Evolutionary conservation across 2,113 vertebrate species (phyloP).

Genomic region (Lanius collurio): DNA sequence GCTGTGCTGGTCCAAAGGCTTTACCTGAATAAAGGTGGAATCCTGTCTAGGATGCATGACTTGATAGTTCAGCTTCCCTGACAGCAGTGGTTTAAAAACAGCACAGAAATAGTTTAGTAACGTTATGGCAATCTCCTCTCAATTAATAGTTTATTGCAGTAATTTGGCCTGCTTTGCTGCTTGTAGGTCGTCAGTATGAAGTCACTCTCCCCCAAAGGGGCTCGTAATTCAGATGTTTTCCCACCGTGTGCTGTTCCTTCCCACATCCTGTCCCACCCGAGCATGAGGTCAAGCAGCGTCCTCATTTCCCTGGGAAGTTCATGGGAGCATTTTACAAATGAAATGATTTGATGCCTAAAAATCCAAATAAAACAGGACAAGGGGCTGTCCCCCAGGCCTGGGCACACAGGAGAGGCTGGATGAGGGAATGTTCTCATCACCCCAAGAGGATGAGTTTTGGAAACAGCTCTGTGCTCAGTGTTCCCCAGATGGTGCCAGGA

Average conservation of each 20-base stretch:
- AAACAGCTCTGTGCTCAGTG: not conserved
- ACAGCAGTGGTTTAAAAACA: not conserved
- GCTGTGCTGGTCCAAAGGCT: not conserved
- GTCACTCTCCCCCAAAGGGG: not conserved
- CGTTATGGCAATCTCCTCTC: not conserved
- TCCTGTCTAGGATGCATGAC: not conserved
- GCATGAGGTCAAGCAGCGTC: not conserved
- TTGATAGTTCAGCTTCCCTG: not conserved
- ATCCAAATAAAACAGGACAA: not conserved
- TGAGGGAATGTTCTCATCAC: not conserved
- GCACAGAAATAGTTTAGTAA: not conserved
- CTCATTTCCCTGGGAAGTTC: not conserved
- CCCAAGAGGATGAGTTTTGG: not conserved
- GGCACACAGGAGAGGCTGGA: not conserved
- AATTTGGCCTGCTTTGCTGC: not conserved
- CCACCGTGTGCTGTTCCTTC: fast-evolving
- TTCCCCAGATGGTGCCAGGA: not conserved
- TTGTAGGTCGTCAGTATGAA: not conserved
- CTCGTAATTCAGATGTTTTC: not conserved
- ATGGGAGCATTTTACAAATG: not conserved
- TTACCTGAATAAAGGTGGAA: not conserved
- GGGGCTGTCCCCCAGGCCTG: too few species aligned
- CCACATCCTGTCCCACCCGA: not conserved
- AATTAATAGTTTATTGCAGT: not conserved
- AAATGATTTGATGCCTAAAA: not conserved